phyloP scores from a whole-genome alignment of 2,113 vertebrate genomes.

The Redunca redunca region DNA sequence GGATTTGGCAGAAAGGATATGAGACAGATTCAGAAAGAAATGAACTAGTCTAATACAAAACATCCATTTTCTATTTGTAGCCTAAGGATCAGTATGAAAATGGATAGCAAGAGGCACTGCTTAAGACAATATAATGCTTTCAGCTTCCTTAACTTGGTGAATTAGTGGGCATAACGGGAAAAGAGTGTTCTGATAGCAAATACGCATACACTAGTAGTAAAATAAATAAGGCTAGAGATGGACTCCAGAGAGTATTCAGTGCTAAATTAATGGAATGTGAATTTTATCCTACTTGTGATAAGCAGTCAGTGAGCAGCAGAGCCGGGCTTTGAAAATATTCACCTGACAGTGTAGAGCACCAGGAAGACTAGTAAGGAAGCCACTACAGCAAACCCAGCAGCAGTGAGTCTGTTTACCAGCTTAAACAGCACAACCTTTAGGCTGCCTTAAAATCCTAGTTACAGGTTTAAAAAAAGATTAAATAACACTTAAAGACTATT shows the following conservation, averaged over 20 bases:
- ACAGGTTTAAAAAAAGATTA: neutral
- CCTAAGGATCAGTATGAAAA: slow-evolving; percentile 14
- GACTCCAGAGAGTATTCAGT: neutral
- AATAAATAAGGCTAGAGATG: neutral
- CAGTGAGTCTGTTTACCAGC: neutral
- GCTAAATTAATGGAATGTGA: neutral
- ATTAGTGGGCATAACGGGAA: neutral
- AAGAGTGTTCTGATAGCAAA: neutral
- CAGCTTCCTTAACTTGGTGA: neutral
- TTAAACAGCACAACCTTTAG: neutral
- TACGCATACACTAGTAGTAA: neutral
- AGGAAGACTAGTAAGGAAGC: neutral
- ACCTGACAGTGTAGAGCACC: neutral
- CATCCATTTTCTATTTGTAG: neutral
- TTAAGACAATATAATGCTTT: neutral
- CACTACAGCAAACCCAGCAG: neutral
- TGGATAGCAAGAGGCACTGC: neutral
- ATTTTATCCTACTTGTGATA: neutral
- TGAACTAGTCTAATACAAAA: neutral
- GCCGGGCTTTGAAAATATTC: neutral
- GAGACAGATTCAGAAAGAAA: neutral
- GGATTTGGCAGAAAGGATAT: neutral
- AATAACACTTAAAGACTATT: neutral
- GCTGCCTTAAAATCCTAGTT: slow-evolving; percentile 5
- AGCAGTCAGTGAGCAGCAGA: neutral